Conservation (phyloP, 2,888 invertebrate species). For the Teleogryllus oceanicus region DNA sequence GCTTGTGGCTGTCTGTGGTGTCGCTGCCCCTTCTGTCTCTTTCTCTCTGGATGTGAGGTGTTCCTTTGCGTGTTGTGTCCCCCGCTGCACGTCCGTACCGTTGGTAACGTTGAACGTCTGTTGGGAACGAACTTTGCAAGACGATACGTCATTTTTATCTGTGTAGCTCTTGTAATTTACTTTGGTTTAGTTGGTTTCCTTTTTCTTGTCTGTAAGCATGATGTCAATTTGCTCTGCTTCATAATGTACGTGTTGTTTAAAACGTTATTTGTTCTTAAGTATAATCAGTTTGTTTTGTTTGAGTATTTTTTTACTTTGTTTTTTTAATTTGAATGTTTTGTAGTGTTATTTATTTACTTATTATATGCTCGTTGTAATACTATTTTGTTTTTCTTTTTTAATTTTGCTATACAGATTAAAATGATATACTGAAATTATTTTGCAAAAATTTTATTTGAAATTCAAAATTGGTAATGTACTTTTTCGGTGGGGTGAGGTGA, state of each 20-base stretch:
- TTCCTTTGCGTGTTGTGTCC: background rate
- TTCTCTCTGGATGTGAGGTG: background rate
- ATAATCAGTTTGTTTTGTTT: too few relatives aligned
- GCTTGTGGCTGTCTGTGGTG: constrained; percentile 4
- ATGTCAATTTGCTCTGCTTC: background rate
- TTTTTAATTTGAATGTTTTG: background rate
- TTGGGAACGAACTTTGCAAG: background rate
- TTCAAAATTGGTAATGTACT: too few relatives aligned
- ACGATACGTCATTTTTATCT: constrained; percentile 2
- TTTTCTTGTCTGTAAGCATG: constrained; percentile 1
- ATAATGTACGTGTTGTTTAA: background rate
- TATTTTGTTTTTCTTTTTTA: too few relatives aligned
- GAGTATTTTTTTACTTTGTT: too few relatives aligned
- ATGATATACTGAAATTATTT: too few relatives aligned
- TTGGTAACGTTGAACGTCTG: background rate
- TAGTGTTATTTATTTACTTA: background rate
- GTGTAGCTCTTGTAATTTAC: background rate
- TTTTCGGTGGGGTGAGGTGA: too few relatives aligned
- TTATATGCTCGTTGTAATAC: background rate
- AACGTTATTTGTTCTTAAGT: background rate
- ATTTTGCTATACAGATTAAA: too few relatives aligned
- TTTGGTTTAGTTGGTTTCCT: background rate
- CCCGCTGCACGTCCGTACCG: constrained; percentile 18
- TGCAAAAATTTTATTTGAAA: too few relatives aligned
- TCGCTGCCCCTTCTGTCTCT: background rate